Conservation (phyloP, 30 jellyfish, hydroid and myxozoan species). For the Catostylus mosaicus region DNA sequence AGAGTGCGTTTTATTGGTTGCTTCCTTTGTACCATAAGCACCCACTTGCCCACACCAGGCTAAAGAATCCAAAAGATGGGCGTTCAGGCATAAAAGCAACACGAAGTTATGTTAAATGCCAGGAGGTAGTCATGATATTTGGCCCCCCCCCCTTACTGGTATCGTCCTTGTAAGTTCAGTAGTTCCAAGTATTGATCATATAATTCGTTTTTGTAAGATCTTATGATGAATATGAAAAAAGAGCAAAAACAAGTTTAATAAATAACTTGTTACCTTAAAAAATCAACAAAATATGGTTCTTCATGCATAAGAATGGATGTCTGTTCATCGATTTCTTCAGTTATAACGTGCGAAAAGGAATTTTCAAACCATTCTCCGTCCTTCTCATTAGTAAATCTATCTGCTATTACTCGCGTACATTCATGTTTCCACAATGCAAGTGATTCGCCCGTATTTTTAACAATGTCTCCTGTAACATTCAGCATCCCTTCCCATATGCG, state of each 20-base stretch:
- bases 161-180: too few species aligned
- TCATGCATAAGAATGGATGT: constrained; percentile 54
- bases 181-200: too few species aligned
- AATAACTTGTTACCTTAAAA: constrained; percentile 61
- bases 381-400: constrained; percentile 79
- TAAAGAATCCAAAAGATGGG: too few species aligned
- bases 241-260: not conserved
- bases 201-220: too few species aligned
- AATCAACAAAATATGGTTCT: constrained; percentile 94
- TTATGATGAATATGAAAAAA: too few species aligned
- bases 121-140: too few species aligned
- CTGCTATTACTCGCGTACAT: constrained; percentile 93
- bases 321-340: constrained; percentile 75
- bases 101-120: too few species aligned
- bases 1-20: too few species aligned
- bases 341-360: constrained; percentile 26
- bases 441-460: constrained; percentile 19
- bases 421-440: constrained; percentile 94
- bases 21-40: too few species aligned
- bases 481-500: constrained; percentile 99
- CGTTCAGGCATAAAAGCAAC: too few species aligned
- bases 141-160: too few species aligned
- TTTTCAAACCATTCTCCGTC: constrained; percentile 83
- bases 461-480: constrained; percentile 65
- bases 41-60: too few species aligned